phyloP scores from a whole-genome alignment of 2,888 invertebrate species.

The Eudemis profundana region DNA sequence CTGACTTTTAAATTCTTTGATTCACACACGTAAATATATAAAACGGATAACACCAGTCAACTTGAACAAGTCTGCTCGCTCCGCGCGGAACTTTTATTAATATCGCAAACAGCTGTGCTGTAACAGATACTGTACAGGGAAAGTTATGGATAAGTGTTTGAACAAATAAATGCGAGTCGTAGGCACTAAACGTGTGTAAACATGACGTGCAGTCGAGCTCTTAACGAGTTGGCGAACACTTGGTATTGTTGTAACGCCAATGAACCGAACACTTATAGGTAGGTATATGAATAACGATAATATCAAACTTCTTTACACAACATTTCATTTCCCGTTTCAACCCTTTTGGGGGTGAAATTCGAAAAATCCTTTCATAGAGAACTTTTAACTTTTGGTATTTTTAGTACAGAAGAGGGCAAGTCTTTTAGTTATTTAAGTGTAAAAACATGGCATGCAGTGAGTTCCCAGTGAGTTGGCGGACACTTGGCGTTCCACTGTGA shows the following conservation, averaged over 20 bases:
- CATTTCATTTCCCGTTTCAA: too few relatives aligned
- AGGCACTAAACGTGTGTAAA: slow-evolving; percentile 39
- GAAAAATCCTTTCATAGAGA: too few relatives aligned
- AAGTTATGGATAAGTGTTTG: slow-evolving; percentile 39
- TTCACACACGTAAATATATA: not conserved
- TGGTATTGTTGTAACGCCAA: slow-evolving; percentile 30
- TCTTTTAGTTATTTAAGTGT: too few relatives aligned
- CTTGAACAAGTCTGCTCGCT: not conserved
- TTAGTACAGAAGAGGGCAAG: too few relatives aligned
- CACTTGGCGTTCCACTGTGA: too few relatives aligned
- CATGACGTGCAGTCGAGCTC: slow-evolving; percentile 30
- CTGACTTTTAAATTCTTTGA: not conserved
- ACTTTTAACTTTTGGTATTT: too few relatives aligned
- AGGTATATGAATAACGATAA: too few relatives aligned
- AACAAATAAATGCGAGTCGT: slow-evolving; percentile 39
- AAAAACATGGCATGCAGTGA: too few relatives aligned
- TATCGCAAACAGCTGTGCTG: slow-evolving; percentile 41
- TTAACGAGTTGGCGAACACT: slow-evolving; percentile 38
- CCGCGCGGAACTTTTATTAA: slow-evolving; percentile 38
- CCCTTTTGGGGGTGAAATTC: too few relatives aligned
- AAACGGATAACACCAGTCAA: not conserved
- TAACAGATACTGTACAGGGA: slow-evolving; percentile 36
- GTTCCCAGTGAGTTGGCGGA: too few relatives aligned
- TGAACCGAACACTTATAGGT: slow-evolving; percentile 22
- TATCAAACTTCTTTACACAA: too few relatives aligned